Evolutionary conservation across 2,888 invertebrate species (phyloP).

Genomic region (Diabrotica balteata): DNA sequence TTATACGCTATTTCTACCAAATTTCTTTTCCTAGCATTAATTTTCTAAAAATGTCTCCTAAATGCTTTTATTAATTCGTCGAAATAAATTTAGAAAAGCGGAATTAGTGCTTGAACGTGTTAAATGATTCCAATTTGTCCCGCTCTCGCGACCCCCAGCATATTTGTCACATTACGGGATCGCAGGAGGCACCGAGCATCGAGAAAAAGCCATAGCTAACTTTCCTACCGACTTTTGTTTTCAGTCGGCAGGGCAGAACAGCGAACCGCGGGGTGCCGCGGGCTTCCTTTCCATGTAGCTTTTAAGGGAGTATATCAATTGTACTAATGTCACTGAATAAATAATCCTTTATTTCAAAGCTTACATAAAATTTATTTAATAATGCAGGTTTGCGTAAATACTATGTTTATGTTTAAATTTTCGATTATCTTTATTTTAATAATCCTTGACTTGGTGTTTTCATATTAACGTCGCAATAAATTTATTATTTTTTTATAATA

Average conservation of each 20-base stretch:
- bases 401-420: too few species aligned
- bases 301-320: slow-evolving; percentile 13
- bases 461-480: too few species aligned
- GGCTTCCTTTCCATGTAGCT: slow-evolving; percentile 24
- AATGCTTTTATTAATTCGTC: slow-evolving; percentile 18
- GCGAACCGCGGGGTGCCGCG: slow-evolving; percentile 19
- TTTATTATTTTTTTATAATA: too few species aligned
- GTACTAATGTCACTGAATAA: neutral
- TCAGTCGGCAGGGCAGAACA: slow-evolving; percentile 14
- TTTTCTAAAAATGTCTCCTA: slow-evolving; percentile 10
- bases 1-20: too few species aligned
- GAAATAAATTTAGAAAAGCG: slow-evolving; percentile 22
- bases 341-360: too few species aligned
- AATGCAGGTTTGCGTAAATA: too few species aligned
- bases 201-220: slow-evolving; percentile 12
- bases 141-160: slow-evolving; percentile 18
- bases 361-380: too few species aligned
- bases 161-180: slow-evolving; percentile 24
- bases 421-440: too few species aligned
- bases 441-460: too few species aligned
- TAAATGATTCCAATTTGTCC: slow-evolving; percentile 26
- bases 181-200: slow-evolving; percentile 10
- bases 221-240: slow-evolving; percentile 23
- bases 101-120: slow-evolving; percentile 23
- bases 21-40: neutral